Evolutionary conservation across 2,797 vertebrate genomes (phyloP).

Genomic region (Smutsia gigantea): DNA sequence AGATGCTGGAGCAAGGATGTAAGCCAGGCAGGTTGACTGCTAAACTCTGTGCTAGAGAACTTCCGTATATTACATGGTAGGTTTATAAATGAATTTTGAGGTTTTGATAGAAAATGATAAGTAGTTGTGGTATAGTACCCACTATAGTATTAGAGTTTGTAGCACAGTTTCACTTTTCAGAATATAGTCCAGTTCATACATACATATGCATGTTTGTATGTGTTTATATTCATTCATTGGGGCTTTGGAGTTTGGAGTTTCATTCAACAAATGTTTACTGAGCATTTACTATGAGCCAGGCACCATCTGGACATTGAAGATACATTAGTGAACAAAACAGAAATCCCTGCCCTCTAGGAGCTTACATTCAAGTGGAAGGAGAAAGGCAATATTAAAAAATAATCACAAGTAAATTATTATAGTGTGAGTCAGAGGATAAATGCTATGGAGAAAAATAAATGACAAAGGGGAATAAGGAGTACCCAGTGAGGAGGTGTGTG

Average conservation of each 20-base stretch:
- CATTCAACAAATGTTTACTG: slow-evolving; percentile 1
- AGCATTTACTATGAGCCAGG: neutral
- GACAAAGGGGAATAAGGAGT: neutral
- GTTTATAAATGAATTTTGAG: slow-evolving; percentile 9
- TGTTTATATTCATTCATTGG: neutral
- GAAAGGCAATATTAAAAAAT: neutral
- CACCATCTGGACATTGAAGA: neutral
- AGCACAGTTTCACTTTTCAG: slow-evolving; percentile 1
- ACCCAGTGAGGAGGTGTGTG: neutral
- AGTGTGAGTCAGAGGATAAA: slow-evolving; percentile 8
- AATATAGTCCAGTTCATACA: neutral
- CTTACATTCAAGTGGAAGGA: neutral
- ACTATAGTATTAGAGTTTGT: neutral
- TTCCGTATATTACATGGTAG: neutral
- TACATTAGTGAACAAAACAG: slow-evolving; percentile 31
- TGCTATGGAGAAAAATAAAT: neutral
- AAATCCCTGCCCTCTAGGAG: neutral
- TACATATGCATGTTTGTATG: neutral
- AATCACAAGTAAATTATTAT: neutral
- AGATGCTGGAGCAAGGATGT: neutral
- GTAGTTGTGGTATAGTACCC: neutral
- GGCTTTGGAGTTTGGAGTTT: neutral
- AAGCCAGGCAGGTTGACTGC: neutral
- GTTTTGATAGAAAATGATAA: slow-evolving; percentile 17
- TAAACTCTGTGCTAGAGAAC: neutral